Conservation (phyloP, 2,113 vertebrate genomes). For the Zingel zingel region DNA sequence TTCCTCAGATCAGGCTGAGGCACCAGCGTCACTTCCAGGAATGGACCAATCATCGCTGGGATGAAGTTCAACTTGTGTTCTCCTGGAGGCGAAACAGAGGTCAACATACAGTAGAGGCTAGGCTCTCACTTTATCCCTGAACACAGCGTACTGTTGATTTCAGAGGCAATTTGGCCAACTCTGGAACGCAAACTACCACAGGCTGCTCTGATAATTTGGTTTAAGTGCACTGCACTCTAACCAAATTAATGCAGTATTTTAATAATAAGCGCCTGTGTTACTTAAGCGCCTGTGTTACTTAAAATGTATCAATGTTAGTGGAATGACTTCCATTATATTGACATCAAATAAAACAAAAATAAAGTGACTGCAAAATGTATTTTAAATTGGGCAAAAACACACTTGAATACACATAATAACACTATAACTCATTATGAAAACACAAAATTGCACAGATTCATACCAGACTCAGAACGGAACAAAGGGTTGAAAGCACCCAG, state of each 20-base stretch:
- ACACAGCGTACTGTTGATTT: constrained; percentile 4
- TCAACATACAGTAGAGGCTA: background rate
- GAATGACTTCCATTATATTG: background rate
- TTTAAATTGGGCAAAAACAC: constrained; percentile 13
- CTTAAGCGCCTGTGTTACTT: constrained; percentile 1
- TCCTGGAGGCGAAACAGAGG: constrained; percentile 81
- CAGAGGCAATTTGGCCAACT: constrained; percentile 19
- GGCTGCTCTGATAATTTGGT: constrained; percentile 7
- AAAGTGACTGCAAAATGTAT: constrained; percentile 9
- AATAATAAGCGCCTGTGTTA: background rate
- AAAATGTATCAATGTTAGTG: background rate
- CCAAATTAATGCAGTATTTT: background rate
- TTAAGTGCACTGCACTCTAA: constrained; percentile 8
- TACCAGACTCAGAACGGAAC: constrained; percentile 18
- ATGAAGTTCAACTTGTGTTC: constrained; percentile 99
- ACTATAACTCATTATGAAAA: constrained; percentile 4
- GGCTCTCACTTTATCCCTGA: constrained; percentile 7
- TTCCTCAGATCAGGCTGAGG: constrained; percentile 97
- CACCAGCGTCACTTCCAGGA: constrained; percentile 98
- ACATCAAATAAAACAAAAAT: constrained; percentile 23
- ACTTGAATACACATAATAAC: constrained; percentile 8
- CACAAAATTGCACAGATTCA: background rate
- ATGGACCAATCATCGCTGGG: constrained; percentile 97
- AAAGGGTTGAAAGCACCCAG: constrained; percentile 37
- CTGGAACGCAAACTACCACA: background rate